Percentiles rank a stretch among this genome's conserved stretches.
Conservation (phyloP, 2,113 vertebrate species). For the Steatornis caripensis region DNA sequence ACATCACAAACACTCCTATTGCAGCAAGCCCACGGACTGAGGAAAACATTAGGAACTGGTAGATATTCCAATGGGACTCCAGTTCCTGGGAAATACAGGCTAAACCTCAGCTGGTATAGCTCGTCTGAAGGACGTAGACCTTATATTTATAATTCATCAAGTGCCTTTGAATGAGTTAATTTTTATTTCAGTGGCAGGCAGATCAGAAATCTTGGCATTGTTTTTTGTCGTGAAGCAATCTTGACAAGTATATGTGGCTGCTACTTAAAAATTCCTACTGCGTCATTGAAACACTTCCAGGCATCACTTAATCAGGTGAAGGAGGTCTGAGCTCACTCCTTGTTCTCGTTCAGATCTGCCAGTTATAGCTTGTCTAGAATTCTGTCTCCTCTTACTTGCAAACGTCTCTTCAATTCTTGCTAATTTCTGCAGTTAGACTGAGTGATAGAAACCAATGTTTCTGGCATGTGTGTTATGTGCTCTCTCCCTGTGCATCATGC, state of each 20-base stretch:
- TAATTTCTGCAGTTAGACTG: neutral
- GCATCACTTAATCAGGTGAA: conserved; percentile 41
- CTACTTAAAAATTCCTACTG: conserved; percentile 15
- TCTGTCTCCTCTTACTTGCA: neutral
- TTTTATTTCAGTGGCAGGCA: neutral
- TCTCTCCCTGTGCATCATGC: neutral
- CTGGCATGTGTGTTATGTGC: neutral
- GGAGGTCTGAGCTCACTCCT: neutral
- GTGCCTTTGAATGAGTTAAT: neutral
- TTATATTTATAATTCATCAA: neutral
- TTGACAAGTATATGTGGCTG: conserved; percentile 8
- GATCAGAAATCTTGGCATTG: neutral
- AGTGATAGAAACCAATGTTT: neutral
- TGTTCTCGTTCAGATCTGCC: conserved; percentile 11
- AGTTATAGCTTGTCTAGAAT: conserved; percentile 10
- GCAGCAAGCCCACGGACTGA: neutral
- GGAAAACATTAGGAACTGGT: neutral
- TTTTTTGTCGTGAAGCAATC: conserved; percentile 9
- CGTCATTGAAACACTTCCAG: neutral
- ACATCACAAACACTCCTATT: neutral
- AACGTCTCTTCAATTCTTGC: neutral
- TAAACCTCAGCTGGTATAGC: neutral
- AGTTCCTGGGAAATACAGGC: neutral
- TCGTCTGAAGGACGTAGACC: neutral
- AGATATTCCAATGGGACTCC: neutral